Conservation (phyloP, 2,888 invertebrate genomes). For the Ennomos quercinarius region DNA sequence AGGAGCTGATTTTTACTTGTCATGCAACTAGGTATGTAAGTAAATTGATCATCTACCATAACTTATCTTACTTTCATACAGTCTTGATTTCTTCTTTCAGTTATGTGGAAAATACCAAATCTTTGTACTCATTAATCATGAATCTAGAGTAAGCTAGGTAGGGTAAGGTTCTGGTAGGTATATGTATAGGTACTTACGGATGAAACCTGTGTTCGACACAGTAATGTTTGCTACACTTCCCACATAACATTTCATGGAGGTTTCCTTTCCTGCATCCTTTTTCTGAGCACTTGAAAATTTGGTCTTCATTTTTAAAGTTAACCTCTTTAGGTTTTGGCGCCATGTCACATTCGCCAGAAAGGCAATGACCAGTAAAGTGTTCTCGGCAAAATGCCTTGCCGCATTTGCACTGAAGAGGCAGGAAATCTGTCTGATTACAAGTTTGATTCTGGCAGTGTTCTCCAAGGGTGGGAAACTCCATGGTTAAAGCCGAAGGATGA, state of each 20-base stretch:
- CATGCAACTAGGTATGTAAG: too few relatives aligned
- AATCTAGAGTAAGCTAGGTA: too few relatives aligned
- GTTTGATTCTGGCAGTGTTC: conserved; percentile 85
- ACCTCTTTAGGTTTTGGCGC: conserved; percentile 71
- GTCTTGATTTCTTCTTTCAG: too few relatives aligned
- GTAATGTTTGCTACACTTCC: conserved; percentile 88
- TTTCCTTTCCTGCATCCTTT: conserved; percentile 86
- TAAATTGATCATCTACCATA: too few relatives aligned
- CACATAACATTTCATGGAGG: conserved; percentile 87
- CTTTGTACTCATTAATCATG: too few relatives aligned
- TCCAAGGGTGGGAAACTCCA: conserved; percentile 92
- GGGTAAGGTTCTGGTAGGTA: too few relatives aligned
- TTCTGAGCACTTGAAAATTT: conserved; percentile 83
- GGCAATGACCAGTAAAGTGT: conserved; percentile 86
- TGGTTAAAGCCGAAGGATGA: conserved; percentile 47
- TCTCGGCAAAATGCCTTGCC: conserved; percentile 87
- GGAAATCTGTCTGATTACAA: conserved; percentile 90
- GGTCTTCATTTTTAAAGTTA: conserved; percentile 68
- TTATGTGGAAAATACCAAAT: too few relatives aligned
- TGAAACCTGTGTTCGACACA: conserved; percentile 89
- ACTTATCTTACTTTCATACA: too few relatives aligned
- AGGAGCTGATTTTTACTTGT: too few relatives aligned
- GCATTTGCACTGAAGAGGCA: conserved; percentile 89
- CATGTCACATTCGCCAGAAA: conserved; percentile 79
- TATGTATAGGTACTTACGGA: conserved; percentile 72